A percentile compares a stretch with the other conserved stretches of the same genome.
phyloP scores from a whole-genome alignment of 2,888 invertebrate species.

The Hypolimnas misippus region DNA sequence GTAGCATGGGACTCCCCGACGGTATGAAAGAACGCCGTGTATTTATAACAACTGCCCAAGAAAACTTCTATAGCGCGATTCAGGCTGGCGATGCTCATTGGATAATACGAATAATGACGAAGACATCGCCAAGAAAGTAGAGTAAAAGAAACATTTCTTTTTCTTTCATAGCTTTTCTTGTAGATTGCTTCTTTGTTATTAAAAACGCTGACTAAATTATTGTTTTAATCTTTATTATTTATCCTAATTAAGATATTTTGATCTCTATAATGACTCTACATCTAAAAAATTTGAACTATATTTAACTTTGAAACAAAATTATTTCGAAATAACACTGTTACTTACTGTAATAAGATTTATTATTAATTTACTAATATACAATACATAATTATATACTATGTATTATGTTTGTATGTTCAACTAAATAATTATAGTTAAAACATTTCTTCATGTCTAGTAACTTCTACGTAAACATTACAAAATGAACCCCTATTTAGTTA shows the following conservation, averaged over 20 bases:
- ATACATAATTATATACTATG: no score
- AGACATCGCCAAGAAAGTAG: constrained; percentile 2
- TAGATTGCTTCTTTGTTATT: no score
- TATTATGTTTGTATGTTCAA: no score
- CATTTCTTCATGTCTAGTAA: no score
- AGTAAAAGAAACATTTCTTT: not conserved
- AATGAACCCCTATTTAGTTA: no score
- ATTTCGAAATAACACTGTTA: not conserved
- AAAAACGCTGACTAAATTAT: no score
- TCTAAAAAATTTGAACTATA: not conserved
- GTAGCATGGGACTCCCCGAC: constrained; percentile 62
- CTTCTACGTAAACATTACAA: no score
- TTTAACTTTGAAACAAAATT: not conserved
- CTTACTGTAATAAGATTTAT: not conserved
- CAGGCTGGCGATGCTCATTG: constrained; percentile 53
- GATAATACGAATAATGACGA: constrained; percentile 40
- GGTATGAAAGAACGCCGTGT: not conserved
- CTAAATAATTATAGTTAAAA: no score
- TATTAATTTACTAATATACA: no score
- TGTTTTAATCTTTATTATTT: not conserved
- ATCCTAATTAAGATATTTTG: not conserved
- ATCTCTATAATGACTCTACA: not conserved
- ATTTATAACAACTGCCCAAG: constrained; percentile 45
- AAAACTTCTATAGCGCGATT: constrained; percentile 66
- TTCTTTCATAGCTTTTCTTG: not conserved